Evolutionary conservation across 2,888 invertebrate species (phyloP).

Genomic region (Drosophila longiperda): DNA sequence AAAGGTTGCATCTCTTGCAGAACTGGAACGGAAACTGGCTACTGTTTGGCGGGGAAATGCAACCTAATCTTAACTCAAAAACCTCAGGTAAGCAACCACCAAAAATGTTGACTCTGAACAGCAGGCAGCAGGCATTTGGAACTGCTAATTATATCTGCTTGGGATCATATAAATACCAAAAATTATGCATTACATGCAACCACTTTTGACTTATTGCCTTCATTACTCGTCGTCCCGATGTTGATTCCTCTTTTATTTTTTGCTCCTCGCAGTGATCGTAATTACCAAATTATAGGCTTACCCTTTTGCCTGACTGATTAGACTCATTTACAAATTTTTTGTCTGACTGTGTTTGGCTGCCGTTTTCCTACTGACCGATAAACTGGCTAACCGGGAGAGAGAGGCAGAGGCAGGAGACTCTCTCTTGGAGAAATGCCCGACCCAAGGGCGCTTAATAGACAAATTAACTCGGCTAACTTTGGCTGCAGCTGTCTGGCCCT

Average conservation of each 20-base stretch:
- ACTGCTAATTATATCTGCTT: conserved; percentile 66
- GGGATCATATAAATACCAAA: conserved; percentile 48
- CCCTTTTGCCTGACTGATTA: conserved; percentile 82
- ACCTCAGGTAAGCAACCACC: conserved; percentile 45
- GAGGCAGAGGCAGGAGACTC: background rate
- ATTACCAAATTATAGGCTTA: conserved; percentile 83
- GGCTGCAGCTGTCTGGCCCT: conserved; percentile 46
- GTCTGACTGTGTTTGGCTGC: conserved; percentile 51
- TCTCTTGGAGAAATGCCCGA: conserved; percentile 31
- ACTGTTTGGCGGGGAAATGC: conserved; percentile 45
- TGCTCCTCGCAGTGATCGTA: conserved; percentile 53
- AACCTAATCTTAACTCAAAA: conserved; percentile 3
- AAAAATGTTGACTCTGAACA: conserved; percentile 31
- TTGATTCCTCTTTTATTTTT: conserved; percentile 15
- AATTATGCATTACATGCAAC: conserved; percentile 74
- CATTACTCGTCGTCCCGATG: conserved; percentile 38
- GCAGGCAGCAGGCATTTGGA: conserved; percentile 53
- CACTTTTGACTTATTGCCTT: conserved; percentile 75
- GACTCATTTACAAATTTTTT: conserved; percentile 74
- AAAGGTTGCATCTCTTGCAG: conserved; percentile 42
- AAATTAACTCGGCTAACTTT: conserved; percentile 69
- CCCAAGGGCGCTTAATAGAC: conserved; percentile 72
- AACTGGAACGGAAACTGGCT: conserved; percentile 61
- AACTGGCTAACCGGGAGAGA: background rate
- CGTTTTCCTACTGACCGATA: conserved; percentile 30